Evolutionary conservation across 2,113 vertebrate genomes (phyloP).

Genomic region (Xerus inauris): DNA sequence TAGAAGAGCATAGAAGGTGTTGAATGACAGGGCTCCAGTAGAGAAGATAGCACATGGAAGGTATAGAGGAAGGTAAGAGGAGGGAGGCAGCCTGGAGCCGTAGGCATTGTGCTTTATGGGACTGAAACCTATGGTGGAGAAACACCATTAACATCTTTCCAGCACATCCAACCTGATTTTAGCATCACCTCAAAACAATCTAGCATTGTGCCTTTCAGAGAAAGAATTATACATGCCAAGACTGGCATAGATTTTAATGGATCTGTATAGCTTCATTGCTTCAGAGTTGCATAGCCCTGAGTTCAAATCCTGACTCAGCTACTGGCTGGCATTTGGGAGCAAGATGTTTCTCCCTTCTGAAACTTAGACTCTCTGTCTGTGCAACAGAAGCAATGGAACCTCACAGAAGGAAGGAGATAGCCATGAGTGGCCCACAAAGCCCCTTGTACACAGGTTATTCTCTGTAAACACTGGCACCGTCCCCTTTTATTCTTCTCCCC

Average conservation of each 20-base stretch:
- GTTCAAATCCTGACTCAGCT: background rate
- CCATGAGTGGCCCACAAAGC: background rate
- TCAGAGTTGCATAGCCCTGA: background rate
- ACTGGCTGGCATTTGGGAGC: background rate
- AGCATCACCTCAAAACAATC: background rate
- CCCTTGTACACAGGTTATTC: background rate
- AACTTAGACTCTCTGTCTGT: background rate
- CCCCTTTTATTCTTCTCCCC: background rate
- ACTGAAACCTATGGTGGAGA: background rate
- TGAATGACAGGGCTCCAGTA: background rate
- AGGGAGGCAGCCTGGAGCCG: background rate
- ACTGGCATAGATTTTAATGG: background rate
- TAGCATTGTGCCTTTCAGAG: background rate
- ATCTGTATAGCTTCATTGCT: background rate
- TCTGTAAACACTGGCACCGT: background rate
- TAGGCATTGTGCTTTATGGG: background rate
- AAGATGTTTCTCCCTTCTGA: background rate
- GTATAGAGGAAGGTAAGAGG: background rate
- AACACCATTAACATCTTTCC: background rate
- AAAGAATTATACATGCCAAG: background rate
- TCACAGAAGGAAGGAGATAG: background rate
- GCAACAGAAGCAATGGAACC: accelerated
- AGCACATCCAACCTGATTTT: background rate
- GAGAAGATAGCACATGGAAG: background rate
- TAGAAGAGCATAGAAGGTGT: background rate